Evolutionary conservation across 2,113 vertebrate species (phyloP).

Genomic region (Panurus biarmicus): DNA sequence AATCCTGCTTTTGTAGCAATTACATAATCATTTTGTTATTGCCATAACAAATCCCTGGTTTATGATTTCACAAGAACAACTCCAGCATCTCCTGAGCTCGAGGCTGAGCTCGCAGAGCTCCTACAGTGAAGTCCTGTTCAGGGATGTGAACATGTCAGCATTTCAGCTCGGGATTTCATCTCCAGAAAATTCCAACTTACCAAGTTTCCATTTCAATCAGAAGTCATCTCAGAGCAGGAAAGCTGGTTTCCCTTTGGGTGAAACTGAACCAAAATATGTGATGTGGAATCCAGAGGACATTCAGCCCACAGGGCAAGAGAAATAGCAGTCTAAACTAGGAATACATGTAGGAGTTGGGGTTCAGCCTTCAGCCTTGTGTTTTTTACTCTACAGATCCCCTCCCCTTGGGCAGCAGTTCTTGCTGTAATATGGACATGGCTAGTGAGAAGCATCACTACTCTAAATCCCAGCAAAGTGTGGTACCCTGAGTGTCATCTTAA

Average conservation of each 20-base stretch:
- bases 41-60: not conserved
- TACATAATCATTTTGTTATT: conserved; percentile 21
- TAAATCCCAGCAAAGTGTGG: not conserved
- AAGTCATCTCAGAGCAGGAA: not conserved
- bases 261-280: not conserved
- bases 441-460: not conserved
- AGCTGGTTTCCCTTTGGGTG: not conserved
- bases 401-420: not conserved
- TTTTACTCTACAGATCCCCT: not conserved
- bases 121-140: not conserved
- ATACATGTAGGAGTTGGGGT: not conserved
- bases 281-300: not conserved
- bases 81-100: not conserved
- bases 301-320: fast-evolving
- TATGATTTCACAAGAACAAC: not conserved
- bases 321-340: not conserved
- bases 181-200: not conserved
- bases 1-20: not conserved
- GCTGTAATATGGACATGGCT: not conserved
- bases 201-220: not conserved
- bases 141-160: not conserved
- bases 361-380: not conserved
- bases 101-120: not conserved
- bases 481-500: not conserved
- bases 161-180: fast-evolving